Base-by-base conservation (phyloP, 2,113 vertebrate species). In the Uria lomvia region DNA sequence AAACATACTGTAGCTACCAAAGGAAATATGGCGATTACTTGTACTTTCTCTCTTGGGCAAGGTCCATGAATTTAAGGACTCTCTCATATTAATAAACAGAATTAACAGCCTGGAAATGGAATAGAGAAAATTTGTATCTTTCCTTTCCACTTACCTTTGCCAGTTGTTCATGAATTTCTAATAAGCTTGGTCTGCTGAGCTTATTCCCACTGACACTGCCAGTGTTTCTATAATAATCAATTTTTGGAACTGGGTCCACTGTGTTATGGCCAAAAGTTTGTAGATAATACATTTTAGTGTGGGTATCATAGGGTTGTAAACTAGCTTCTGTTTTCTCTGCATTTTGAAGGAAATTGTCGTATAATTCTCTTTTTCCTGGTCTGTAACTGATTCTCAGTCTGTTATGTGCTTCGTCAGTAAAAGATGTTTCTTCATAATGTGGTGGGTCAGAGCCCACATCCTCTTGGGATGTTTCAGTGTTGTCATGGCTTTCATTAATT, bases 201-300 rank as follows among this genome's bases (percentile, higher is more conserved):
- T 99, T 98, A 89, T 98, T 98, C n/a, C 99, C 99, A 14, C 99
- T 99, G 94, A 99, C 2, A 2, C 99, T 99, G 96, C 99, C 99
- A 0, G 98, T 98, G 58, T 99, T 99, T 59, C 99, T 98, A 34
- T 99, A 99, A 97, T 99, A 99, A 97, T 99, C 98, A 22, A 99
- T 99, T 96, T 98, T 98, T 56, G 99, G 99, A 90, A 99, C 98
- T 3, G 98, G 98, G 75, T 99, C 99, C 97, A 99, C 55, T 11
- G 99, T 99, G 94, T 99, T 98, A 90, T 99, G 99, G n/a, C 99
- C 99, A 74, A 99, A 99, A 32, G 99, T 98, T 93, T 98, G 98
- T 32, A 98, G 97, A 77, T 98, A 98, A 88, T 98, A 98, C 32
- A 98, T 98, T 94, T 98, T 98, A 52, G 93, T 98, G 56, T 98